Evolutionary conservation across 2,113 vertebrate genomes (phyloP).

Genomic region (Erythrocercus mccallii): DNA sequence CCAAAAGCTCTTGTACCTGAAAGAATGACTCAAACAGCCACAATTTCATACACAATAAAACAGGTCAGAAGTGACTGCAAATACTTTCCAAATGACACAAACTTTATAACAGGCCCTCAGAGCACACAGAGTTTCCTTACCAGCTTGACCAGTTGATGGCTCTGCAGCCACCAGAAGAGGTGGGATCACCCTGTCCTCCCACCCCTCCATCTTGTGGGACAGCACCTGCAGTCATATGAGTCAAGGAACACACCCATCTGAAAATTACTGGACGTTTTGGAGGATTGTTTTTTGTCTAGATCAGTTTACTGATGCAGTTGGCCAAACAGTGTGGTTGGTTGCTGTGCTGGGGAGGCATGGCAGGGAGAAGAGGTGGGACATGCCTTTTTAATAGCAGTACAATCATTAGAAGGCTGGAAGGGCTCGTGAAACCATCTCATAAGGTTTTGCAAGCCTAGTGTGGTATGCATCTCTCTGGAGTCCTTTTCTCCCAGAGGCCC

Average conservation of each 20-base stretch:
- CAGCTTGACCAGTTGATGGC: neutral
- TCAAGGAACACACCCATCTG: neutral
- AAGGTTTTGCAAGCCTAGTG: neutral
- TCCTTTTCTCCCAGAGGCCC: neutral
- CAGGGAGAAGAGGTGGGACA: neutral
- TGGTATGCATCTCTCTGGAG: neutral
- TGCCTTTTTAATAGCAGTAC: neutral
- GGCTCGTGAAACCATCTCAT: neutral
- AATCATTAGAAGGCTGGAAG: neutral
- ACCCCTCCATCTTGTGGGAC: fast-evolving
- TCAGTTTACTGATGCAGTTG: neutral
- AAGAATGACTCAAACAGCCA: neutral
- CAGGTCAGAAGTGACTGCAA: neutral
- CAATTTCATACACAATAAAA: neutral
- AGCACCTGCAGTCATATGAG: neutral
- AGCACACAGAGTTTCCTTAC: neutral
- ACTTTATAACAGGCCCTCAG: neutral
- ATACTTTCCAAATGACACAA: neutral
- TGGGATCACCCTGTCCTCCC: neutral
- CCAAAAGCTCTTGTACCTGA: neutral
- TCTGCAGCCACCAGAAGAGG: neutral
- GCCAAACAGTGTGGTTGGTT: fast-evolving
- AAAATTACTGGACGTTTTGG: neutral
- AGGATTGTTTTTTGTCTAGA: neutral
- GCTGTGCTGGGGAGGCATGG: neutral